Evolutionary conservation across 2,888 invertebrate species (phyloP), one percentile per base, ranked within the genome.

Genomic region (Synergus gifuensis): DNA sequence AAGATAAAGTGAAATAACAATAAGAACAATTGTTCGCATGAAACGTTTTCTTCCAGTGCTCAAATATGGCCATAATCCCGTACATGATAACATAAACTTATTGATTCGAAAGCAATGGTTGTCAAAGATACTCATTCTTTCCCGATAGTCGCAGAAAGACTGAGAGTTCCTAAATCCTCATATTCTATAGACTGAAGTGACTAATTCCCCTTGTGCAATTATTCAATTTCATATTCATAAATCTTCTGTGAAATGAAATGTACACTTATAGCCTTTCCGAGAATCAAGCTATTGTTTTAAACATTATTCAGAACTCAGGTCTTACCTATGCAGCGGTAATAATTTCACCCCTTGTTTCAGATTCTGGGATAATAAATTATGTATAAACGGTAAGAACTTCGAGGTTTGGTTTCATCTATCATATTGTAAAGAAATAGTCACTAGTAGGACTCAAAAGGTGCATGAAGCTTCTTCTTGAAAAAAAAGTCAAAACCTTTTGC

Each of bases 51-150:
- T 40, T 4, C 18, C 18, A 40, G 9, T 11, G 42, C 42, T 60
- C 4, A 44, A 46, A 42, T 40, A 60, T 14, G 76, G 63, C 63
- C 63, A 62, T 49, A 73, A 49, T 73, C 69, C 69, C 8, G 49
- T 49, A 11, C 46, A 28, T 14, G 69, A 16, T 28, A 73, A 22
- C 9, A 73, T 36, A 11, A 73, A 73, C 36, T 73, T 73, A 36
- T 73, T 73, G 69, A 73, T 73, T 28, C 46, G 46, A 73, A 73
- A 73, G 36, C 49, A 69, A 36, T 16, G 36, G 28, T 28, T 54
- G 16, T 73, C 49, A n/a, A 73, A 73, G 36, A 73, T 14, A 9
- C 49, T 49, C 69, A 73, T 73, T 28, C 69, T 73, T 22, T 8
- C 2, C 14, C 4, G 4, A 73, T 2, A 54, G 46, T 73, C 49